Conservation (phyloP, 2,113 vertebrate species). For the Bufo gargarizans region DNA sequence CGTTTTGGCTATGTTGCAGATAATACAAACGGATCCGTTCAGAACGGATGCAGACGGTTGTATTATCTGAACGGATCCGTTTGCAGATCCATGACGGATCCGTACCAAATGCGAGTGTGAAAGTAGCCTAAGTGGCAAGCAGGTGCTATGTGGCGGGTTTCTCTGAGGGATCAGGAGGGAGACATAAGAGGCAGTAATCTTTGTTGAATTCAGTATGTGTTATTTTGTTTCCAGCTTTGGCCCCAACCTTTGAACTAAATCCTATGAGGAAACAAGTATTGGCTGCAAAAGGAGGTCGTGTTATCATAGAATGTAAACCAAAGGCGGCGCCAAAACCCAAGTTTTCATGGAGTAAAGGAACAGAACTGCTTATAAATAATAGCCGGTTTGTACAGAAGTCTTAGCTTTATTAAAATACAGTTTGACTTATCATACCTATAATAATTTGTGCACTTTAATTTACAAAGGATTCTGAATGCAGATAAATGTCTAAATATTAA, state of each 20-base stretch:
- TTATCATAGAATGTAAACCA: constrained; percentile 90
- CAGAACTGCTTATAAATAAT: constrained; percentile 88
- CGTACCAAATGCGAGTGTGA: no score
- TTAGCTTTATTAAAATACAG: neutral
- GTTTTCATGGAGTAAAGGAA: constrained; percentile 94
- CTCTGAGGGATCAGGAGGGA: neutral
- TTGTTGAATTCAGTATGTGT: constrained; percentile 11
- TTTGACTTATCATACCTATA: neutral
- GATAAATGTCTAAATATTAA: neutral
- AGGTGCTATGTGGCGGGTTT: neutral
- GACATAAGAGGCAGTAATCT: neutral
- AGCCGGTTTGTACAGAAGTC: constrained; percentile 76
- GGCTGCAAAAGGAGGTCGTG: constrained; percentile 85
- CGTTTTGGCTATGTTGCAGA: no score
- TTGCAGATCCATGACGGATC: no score
- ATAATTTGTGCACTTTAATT: neutral
- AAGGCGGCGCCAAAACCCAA: constrained; percentile 89
- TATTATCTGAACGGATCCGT: no score
- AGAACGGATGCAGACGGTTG: no score
- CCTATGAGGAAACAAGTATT: constrained; percentile 87
- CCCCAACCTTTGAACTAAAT: constrained; percentile 90
- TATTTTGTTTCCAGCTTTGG: constrained; percentile 75
- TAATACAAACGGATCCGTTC: no score
- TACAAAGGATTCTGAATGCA: neutral
- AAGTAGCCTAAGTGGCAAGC: no score